phyloP scores from a whole-genome alignment of 2,888 invertebrate species.

The Cetonia aurata region DNA sequence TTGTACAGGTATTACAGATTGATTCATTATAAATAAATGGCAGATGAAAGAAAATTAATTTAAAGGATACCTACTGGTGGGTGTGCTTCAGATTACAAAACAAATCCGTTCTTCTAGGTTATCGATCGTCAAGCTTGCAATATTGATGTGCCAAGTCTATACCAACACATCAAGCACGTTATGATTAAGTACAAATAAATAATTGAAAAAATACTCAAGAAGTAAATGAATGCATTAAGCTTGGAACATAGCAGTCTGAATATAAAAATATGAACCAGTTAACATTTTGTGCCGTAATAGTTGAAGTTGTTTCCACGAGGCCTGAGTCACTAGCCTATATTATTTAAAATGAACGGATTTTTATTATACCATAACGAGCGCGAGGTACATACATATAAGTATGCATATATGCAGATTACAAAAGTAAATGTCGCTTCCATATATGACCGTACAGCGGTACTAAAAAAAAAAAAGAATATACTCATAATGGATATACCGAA shows the following conservation, averaged over 20 bases:
- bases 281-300: constrained; percentile 17
- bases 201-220: background rate
- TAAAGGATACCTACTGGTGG: no score
- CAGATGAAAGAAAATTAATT: no score
- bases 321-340: constrained; percentile 26
- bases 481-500: constrained; percentile 13
- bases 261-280: constrained; percentile 21
- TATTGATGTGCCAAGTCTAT: no score
- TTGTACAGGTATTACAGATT: no score
- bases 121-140: no score
- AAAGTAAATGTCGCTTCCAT: constrained; percentile 35
- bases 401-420: constrained; percentile 35
- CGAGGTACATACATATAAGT: constrained; percentile 13
- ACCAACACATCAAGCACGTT: no score
- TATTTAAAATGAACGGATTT: constrained; percentile 32
- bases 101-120: no score
- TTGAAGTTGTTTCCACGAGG: constrained; percentile 10
- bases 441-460: constrained; percentile 1
- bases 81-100: no score
- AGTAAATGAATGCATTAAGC: background rate
- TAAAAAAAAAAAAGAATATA: constrained; percentile 12
- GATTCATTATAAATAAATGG: no score
- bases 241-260: background rate
- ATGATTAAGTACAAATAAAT: constrained; percentile 1
- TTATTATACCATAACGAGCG: constrained; percentile 27